These are phyloP conservation scores for Melierax canorus DNA, from an alignment of 2,113 vertebrate genomes.

Conservation along the genomic window DNA sequence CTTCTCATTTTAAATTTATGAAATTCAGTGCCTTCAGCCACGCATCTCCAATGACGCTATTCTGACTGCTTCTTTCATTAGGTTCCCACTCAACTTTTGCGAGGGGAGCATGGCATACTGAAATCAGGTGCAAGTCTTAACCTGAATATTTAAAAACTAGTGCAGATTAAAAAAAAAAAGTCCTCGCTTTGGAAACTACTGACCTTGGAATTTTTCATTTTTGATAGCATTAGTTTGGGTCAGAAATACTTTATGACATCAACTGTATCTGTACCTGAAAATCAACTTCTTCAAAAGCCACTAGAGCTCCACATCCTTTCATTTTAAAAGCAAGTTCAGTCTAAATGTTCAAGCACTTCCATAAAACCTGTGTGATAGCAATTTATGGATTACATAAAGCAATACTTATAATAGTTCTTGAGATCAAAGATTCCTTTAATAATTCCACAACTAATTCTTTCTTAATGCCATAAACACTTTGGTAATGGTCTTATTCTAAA, in stretches of 20 bases:
- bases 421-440: conserved; percentile 11
- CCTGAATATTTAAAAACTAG: not conserved
- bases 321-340: not conserved
- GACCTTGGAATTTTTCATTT: not conserved
- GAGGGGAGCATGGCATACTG: not conserved
- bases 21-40: not conserved
- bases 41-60: no score
- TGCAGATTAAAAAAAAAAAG: not conserved
- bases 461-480: not conserved
- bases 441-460: not conserved
- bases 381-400: not conserved
- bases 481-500: not conserved
- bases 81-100: not conserved
- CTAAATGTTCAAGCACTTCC: not conserved
- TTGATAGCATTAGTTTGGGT: not conserved
- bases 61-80: not conserved
- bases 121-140: not conserved
- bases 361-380: not conserved
- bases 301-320: not conserved
- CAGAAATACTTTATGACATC: not conserved
- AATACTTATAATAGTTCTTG: not conserved
- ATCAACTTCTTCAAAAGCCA: not conserved
- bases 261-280: not conserved
- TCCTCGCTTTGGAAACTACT: not conserved
- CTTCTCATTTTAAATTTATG: not conserved